Evolutionary conservation across 2,113 vertebrate species (phyloP).

Genomic region (Eleginops maclovinus): DNA sequence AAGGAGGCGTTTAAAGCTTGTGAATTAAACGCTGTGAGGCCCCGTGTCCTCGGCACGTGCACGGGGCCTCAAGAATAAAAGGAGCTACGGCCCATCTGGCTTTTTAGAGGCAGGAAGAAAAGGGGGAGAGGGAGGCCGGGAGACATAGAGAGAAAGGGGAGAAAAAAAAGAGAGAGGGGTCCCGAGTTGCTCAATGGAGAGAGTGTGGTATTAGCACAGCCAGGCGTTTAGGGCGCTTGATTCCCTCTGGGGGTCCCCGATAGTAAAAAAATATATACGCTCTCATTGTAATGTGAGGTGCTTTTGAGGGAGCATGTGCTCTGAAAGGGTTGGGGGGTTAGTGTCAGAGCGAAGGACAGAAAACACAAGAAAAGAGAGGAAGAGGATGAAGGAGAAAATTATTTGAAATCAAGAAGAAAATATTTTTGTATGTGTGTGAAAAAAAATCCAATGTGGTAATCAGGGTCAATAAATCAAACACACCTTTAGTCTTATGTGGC

Average conservation of each 20-base stretch:
- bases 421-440: background rate
- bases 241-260: constrained; percentile 25
- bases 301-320: background rate
- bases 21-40: constrained; percentile 82
- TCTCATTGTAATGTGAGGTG: constrained; percentile 12
- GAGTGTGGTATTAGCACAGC: constrained; percentile 27
- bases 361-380: background rate
- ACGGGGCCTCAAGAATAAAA: constrained; percentile 74
- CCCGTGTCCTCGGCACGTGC: constrained; percentile 84
- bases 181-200: background rate
- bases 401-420: background rate
- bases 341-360: background rate
- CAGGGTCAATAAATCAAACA: constrained; percentile 46
- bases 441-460: background rate
- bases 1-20: constrained; percentile 71
- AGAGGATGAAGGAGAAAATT: background rate
- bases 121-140: constrained; percentile 8
- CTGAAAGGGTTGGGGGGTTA: background rate
- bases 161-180: constrained; percentile 1
- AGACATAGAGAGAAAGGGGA: background rate
- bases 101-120: constrained; percentile 49
- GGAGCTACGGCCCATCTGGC: constrained; percentile 78
- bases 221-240: constrained; percentile 31
- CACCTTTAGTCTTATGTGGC: constrained; percentile 71
- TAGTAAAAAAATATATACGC: background rate